A percentile compares a stretch with the other conserved stretches of the same genome.
Conservation (phyloP, 2,113 vertebrate species). For the Eulemur rufifrons region DNA sequence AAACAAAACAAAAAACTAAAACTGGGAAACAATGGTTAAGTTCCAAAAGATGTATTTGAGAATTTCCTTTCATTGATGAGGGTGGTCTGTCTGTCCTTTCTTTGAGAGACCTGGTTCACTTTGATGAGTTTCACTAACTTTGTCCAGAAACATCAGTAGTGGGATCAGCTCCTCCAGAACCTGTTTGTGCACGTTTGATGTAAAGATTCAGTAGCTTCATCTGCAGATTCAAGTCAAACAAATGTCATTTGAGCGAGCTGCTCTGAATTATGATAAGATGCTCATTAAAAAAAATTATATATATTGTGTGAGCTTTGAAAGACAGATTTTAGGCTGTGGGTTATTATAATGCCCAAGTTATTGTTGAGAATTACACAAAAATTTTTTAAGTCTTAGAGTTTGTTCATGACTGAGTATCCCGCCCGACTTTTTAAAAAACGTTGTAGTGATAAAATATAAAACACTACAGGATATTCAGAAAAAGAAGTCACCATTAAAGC, state of each 20-base stretch:
- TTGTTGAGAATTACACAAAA: neutral
- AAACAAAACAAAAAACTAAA: conserved; percentile 70
- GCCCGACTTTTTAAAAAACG: neutral
- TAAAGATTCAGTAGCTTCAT: conserved; percentile 98
- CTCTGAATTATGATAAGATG: neutral
- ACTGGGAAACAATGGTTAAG: conserved; percentile 66
- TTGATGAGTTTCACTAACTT: conserved; percentile 86
- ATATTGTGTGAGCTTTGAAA: neutral
- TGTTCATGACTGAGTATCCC: neutral
- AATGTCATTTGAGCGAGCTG: neutral
- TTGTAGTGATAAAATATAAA: neutral
- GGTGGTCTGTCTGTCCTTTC: conserved; percentile 73
- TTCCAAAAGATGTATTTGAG: conserved; percentile 76
- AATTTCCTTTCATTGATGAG: conserved; percentile 78
- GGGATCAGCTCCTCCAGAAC: conserved; percentile 90
- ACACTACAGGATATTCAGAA: neutral
- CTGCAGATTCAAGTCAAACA: conserved; percentile 83
- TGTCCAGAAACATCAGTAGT: conserved; percentile 89
- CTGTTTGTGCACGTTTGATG: conserved; percentile 97
- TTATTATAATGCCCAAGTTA: neutral
- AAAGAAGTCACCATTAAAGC: neutral
- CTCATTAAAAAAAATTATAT: neutral
- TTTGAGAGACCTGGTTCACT: conserved; percentile 74
- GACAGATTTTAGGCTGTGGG: neutral
- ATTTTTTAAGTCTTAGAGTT: neutral